Evolutionary conservation across 2,888 invertebrate species (phyloP).

Genomic region (Epiblema foenella): DNA sequence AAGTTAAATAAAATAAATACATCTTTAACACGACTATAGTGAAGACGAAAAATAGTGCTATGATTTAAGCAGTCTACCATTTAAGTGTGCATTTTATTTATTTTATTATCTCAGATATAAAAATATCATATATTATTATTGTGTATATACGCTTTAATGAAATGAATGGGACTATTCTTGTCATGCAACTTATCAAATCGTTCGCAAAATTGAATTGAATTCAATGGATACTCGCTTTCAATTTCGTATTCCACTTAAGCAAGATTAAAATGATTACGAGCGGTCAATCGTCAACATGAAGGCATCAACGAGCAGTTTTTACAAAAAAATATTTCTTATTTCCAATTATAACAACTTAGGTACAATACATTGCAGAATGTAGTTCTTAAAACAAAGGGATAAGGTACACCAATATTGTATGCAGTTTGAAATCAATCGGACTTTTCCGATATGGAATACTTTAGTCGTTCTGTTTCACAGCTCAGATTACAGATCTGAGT

Average conservation of each 20-base stretch:
- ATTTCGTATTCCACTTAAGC: slow-evolving; percentile 2
- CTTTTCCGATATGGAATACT: slow-evolving; percentile 39
- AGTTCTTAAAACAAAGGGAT: slow-evolving; percentile 8
- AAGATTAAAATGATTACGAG: slow-evolving; percentile 20
- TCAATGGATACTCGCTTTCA: slow-evolving; percentile 1
- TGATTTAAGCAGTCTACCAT: no score
- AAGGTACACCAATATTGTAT: slow-evolving; percentile 11
- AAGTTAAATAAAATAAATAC: no score
- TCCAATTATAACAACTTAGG: slow-evolving; percentile 35
- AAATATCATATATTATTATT: no score
- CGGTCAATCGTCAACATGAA: slow-evolving; percentile 2
- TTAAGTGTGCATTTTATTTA: no score
- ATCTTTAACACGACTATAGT: no score
- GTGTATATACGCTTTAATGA: no score
- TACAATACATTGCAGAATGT: background rate
- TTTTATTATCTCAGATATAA: no score
- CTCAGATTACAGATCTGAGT: slow-evolving; percentile 49
- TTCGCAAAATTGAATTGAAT: slow-evolving; percentile 1
- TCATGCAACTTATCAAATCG: no score
- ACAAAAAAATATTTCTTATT: slow-evolving; percentile 25
- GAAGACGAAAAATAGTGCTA: no score
- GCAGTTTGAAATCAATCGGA: slow-evolving; percentile 27
- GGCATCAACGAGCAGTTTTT: slow-evolving; percentile 17
- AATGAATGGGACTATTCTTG: no score
- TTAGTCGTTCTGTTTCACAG: slow-evolving; percentile 34